phyloP scores from a whole-genome alignment of 2,888 invertebrate species.

The Lochmaea capreae region DNA sequence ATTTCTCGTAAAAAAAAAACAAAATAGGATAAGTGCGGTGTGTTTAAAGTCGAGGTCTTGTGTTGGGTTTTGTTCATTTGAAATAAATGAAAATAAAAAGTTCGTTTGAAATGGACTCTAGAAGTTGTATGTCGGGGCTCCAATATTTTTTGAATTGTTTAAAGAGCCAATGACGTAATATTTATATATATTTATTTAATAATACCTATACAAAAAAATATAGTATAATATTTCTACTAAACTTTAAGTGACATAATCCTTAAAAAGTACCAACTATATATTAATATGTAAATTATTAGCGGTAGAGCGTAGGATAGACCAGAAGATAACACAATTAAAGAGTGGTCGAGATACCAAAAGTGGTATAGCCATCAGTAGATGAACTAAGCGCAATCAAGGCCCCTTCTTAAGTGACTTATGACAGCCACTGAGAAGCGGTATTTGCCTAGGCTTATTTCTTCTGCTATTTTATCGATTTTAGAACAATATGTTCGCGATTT shows the following conservation, averaged over 20 bases:
- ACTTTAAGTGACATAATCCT: constrained; percentile 65
- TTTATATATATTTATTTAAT: constrained; percentile 60
- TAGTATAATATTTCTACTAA: constrained; percentile 65
- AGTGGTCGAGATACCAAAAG: constrained; percentile 53
- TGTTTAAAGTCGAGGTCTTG: background rate
- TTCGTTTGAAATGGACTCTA: constrained; percentile 35
- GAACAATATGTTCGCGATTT: constrained; percentile 63
- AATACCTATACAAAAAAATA: constrained; percentile 61
- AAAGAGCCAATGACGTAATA: constrained; percentile 61
- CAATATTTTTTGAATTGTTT: constrained; percentile 48
- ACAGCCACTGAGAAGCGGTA: constrained; percentile 27
- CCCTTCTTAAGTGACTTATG: constrained; percentile 24
- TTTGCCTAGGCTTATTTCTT: constrained; percentile 37
- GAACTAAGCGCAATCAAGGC: constrained; percentile 31
- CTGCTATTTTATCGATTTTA: constrained; percentile 62
- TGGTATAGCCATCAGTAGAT: constrained; percentile 47
- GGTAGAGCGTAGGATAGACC: constrained; percentile 57
- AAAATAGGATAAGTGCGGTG: background rate
- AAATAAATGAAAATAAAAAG: constrained; percentile 4
- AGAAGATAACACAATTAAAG: constrained; percentile 46
- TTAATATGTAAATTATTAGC: constrained; percentile 66
- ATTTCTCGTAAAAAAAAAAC: background rate
- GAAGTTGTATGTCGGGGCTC: constrained; percentile 45
- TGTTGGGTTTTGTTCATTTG: constrained; percentile 20
- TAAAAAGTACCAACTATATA: constrained; percentile 76